phyloP scores from a whole-genome alignment of 2,888 invertebrate genomes.

The Elgonia sp. region DNA sequence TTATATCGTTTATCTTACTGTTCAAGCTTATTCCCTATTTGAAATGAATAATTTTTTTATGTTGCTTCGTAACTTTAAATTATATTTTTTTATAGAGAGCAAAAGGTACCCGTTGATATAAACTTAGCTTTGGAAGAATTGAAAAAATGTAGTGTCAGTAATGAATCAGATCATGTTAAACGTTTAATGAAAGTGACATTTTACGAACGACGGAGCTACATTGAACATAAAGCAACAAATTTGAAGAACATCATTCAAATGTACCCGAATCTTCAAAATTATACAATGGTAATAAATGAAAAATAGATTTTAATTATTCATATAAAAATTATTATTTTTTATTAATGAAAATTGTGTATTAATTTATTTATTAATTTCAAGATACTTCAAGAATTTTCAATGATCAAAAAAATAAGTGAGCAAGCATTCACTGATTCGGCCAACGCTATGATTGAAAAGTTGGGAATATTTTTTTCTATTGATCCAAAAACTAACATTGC shows the following conservation, averaged over 20 bases:
- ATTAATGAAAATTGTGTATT: too few species aligned
- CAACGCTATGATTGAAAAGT: constrained; percentile 4
- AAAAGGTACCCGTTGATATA: too few species aligned
- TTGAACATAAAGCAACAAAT: constrained; percentile 5
- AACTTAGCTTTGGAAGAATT: constrained; percentile 33
- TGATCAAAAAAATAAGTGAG: neutral
- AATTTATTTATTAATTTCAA: neutral
- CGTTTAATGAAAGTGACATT: constrained; percentile 28
- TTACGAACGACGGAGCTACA: neutral
- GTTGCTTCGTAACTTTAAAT: too few species aligned
- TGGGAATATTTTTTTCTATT: constrained; percentile 3
- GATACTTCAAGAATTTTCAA: neutral
- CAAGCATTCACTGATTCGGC: neutral
- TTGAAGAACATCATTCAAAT: constrained; percentile 3
- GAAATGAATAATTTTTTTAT: too few species aligned
- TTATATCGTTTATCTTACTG: too few species aligned
- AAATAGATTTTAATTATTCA: too few species aligned
- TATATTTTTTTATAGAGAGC: too few species aligned
- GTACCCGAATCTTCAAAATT: constrained; percentile 24
- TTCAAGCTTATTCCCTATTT: too few species aligned
- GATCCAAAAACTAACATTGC: neutral
- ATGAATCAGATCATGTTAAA: constrained; percentile 37
- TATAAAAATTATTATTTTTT: too few species aligned
- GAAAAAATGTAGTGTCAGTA: neutral
- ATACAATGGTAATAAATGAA: constrained; percentile 26